Base-by-base conservation (phyloP, 53 echinoderm and acorn worm species). In the Temnopleurus reevesii region DNA sequence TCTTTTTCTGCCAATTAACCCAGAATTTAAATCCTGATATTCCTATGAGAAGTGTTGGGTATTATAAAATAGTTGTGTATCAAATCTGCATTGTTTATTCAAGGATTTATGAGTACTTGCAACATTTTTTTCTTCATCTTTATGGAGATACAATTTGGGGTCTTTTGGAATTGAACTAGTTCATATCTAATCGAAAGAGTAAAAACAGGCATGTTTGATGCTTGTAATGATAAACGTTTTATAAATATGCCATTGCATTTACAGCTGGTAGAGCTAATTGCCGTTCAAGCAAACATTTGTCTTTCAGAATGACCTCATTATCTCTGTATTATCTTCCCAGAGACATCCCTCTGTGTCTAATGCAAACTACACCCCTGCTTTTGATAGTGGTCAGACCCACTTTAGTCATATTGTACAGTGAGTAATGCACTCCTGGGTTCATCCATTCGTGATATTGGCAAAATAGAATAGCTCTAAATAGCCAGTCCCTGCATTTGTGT, bases 401-500 rank as follows among this genome's bases (percentile, higher is more conserved):
- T 71, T 36, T 38, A 38, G 71, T 71, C 41, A 71, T 71, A 41
- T 30, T 41, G 36, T 38, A 41, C 35, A 71, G 10, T 71, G 19
- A 71, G 36, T 41, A 8, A 5, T 71, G 36, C 71, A 36, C 71
- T 71, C 30, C 63, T 9, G 25, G 33, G 63, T 63, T 71, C 71
- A 71, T 2, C 71, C 71, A 33, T 25, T 33, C 63, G 12, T 8
- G 63, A 63, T 63, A 8, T 63, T 63, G 63, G 18, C 34, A 63
- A 63, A 63, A 15, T 63, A 33, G 33, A 63, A 63, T 63, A 63
- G 63, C 24, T 46, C 47, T 23, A 24, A 28, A 29, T 83, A 15
- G 2, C 83, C 9, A 24, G 46, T 85, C 85, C 85, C 85, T 85
- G n/a, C n/a, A n/a, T n/a, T n/a, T 26, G 59, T 44, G 59, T 55